Evolutionary conservation across 2,888 invertebrate species (phyloP).

Genomic region (Chymomyza fuscimana): DNA sequence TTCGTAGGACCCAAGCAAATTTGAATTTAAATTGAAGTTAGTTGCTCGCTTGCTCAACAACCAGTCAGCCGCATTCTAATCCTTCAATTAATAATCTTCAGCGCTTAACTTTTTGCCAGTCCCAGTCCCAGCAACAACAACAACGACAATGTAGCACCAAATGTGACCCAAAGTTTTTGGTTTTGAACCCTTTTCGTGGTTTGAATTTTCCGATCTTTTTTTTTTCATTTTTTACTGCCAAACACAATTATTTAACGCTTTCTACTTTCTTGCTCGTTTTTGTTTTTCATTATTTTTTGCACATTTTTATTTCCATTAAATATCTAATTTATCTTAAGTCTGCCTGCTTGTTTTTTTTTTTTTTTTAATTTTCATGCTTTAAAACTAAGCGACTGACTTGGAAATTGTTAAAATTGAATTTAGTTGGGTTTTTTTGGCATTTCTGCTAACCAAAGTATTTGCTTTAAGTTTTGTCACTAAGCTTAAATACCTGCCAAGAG

Average conservation of each 20-base stretch:
- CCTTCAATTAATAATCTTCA: constrained; percentile 72
- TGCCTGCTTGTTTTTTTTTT: constrained; percentile 6
- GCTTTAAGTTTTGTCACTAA: background rate
- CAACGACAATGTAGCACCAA: constrained; percentile 40
- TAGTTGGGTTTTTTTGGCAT: constrained; percentile 13
- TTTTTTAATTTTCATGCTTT: constrained; percentile 20
- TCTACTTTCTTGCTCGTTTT: constrained; percentile 20
- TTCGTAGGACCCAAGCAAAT: constrained; percentile 33
- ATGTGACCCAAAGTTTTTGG: constrained; percentile 54
- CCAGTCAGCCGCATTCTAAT: constrained; percentile 50
- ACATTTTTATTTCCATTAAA: constrained; percentile 41
- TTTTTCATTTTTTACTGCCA: background rate
- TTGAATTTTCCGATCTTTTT: constrained; percentile 35
- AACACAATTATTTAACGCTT: constrained; percentile 61
- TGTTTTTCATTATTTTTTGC: constrained; percentile 7
- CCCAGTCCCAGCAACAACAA: constrained; percentile 16
- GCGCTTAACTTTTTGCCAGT: constrained; percentile 37
- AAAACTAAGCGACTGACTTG: constrained; percentile 31
- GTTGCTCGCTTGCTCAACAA: constrained; percentile 30
- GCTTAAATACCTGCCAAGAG: background rate
- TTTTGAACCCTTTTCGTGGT: constrained; percentile 62
- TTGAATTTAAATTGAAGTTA: constrained; percentile 69
- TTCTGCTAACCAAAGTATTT: background rate
- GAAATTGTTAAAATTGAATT: constrained; percentile 22
- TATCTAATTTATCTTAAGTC: constrained; percentile 55